Evolutionary conservation across 2,797 vertebrate species (phyloP), one percentile per base, ranked within the genome.

Genomic region (Lithobates pipiens): DNA sequence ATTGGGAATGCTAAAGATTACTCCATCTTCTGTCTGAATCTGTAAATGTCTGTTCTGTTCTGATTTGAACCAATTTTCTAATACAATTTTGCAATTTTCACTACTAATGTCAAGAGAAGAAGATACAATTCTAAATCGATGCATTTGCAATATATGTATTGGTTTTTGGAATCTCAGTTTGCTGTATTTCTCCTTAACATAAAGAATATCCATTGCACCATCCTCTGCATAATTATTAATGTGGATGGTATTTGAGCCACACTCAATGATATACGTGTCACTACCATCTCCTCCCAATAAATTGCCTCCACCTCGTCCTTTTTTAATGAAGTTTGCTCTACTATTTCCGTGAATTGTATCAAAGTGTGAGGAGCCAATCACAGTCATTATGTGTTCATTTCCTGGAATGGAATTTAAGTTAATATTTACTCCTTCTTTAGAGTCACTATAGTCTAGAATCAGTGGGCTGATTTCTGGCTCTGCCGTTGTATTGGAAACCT

Each of bases 401-500:
- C 77, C 61, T 16, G 61, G 36, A 65, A 78, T 78, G 34, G 61
- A 8, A 16, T 44, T 67, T 29, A 78, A 46, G n/a, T 68, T 13
- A 21, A 78, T 27, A 29, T 44, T 46, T 5, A 78, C 50, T 13
- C 61, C 36, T 0, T 78, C 5, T 27, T 65, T 10, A 18, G 61
- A 68, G 23, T 78, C n/a, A 29, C 77, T 78, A 25, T 78, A 78
- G 77, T 78, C 77, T 46, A 78, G 42, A 10, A 84, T 34, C 27
- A 85, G 71, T 82, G 78, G 23, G 27, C 10, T 23, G 8, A 42
- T 29, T 42, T 54, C 16, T 23, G 80, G 85, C 46, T 16, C 13
- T 71, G 80, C 2, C 1, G 50, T 57, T 61, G 65, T 69, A 16
- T 85, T 88, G 8, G 91, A 90, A 15, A 92, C 3, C 13, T 87